Base-by-base conservation (phyloP, 2,797 vertebrate genomes). In the Acestrorhynchus altus region DNA sequence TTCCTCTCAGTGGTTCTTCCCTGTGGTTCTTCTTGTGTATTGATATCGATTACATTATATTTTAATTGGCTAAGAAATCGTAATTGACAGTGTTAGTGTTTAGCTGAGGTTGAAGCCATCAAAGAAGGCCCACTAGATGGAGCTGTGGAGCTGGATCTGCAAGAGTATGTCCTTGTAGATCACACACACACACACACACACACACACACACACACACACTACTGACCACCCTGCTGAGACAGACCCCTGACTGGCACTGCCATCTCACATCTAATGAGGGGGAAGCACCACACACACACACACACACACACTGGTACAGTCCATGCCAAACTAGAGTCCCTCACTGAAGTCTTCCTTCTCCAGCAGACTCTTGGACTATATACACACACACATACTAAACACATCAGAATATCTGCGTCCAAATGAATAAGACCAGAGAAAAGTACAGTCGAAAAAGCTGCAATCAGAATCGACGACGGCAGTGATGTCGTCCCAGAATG, bases 141-240 rank as follows among this genome's bases (percentile, higher is more conserved):
- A 3, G 89, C 91, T 93, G 89, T 92, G 84, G 81, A 85, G 86
- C 88, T 82, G 85, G 79, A 83, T 24, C 49, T 54, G 51, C 8
- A 6, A 52, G 49, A n/a, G 64, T 59, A 61, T 51, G 44, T 24
- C n/a, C n/a, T 61, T 31, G 49, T 35, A 35, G 63, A 70, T 56
- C 40, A 18, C 12, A 52, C 5, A 28, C 46, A 24, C 31, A 2
- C 31, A 35, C 31, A 35, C n/a, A n/a, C n/a, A 28, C 18, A 46
- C 57, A 51, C 54, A 20, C 28, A 15, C 49, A 8, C 11, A 35
- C 75, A 39, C 40, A 47, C 56, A n/a, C 22, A 51, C 15, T 15
- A 28, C 4, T 10, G 68, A 52, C 39, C 61, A n/a, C 57, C 59
- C 57, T 57, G 68, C 47, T 78, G 69, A 72, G 76, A 73, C 73